These are phyloP conservation scores for Hypanus sabinus DNA, from an alignment of 2,113 vertebrate genomes.

Conservation along the genomic window DNA sequence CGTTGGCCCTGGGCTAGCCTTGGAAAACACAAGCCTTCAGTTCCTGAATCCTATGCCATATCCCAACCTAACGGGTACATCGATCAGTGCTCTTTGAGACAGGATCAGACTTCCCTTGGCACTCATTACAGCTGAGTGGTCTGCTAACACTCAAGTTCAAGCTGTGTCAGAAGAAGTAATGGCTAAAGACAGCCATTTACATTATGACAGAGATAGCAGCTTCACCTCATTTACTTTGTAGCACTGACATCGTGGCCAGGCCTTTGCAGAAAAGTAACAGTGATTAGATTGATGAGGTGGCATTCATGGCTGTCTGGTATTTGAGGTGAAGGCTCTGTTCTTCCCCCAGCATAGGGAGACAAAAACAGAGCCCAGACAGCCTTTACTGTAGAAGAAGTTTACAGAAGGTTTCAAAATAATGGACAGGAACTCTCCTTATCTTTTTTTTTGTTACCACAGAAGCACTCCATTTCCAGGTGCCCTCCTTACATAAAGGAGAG, in stretches of 20 bases:
- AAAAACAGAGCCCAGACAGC: background rate
- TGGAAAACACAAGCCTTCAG: background rate
- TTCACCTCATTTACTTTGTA: background rate
- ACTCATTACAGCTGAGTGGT: background rate
- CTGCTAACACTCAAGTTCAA: background rate
- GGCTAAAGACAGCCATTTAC: background rate
- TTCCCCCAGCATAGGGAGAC: background rate
- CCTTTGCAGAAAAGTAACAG: background rate
- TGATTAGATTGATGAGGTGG: conserved; percentile 5
- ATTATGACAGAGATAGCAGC: background rate
- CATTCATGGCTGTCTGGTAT: background rate
- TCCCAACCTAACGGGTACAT: background rate
- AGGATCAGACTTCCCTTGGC: background rate
- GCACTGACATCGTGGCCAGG: background rate
- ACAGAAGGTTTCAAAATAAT: background rate
- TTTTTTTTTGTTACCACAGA: background rate
- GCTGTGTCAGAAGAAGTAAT: background rate
- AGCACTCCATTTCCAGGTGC: background rate
- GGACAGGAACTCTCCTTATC: background rate
- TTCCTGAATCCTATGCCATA: background rate
- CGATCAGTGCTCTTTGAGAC: background rate
- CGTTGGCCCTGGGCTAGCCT: background rate
- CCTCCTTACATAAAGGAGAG: background rate
- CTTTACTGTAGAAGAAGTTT: background rate
- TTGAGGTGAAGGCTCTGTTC: background rate